phyloP scores from a whole-genome alignment of 2,888 invertebrate genomes.

The Junonia oenone region DNA sequence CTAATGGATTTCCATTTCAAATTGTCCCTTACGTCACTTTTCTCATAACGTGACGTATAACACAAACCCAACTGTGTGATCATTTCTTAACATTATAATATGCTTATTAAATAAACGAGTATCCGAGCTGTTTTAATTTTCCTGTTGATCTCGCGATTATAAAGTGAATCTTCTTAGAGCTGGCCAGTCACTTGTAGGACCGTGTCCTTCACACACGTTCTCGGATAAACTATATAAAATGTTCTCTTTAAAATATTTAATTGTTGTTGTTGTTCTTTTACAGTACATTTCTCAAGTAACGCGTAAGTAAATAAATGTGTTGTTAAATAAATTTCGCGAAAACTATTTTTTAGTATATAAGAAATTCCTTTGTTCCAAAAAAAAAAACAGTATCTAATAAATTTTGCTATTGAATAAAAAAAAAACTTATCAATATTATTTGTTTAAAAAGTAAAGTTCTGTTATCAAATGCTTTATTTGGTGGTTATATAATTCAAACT shows the following conservation, averaged over 20 bases:
- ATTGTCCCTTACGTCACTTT: background rate
- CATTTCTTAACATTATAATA: background rate
- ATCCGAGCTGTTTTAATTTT: constrained; percentile 16
- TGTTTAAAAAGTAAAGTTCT: background rate
- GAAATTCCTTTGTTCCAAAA: background rate
- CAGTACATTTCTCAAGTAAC: constrained; percentile 24
- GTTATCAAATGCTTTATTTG: background rate
- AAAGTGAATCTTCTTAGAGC: constrained; percentile 15
- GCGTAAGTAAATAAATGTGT: constrained; percentile 29
- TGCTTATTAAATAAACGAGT: constrained; percentile 7
- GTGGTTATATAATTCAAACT: background rate
- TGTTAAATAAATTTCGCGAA: background rate
- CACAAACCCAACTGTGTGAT: background rate
- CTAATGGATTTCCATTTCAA: too few relatives aligned
- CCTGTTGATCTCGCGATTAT: constrained; percentile 22
- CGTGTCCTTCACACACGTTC: constrained; percentile 1
- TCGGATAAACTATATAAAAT: constrained; percentile 18
- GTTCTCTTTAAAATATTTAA: constrained; percentile 24
- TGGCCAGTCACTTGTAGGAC: constrained; percentile 9
- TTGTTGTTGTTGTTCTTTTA: constrained; percentile 24
- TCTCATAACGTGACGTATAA: background rate
- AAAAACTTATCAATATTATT: background rate
- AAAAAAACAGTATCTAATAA: background rate
- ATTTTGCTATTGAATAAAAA: background rate
- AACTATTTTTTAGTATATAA: background rate